Percentiles rank a stretch among this genome's conserved stretches.
phyloP scores from a whole-genome alignment of 2,797 vertebrate species.

The Phoxinus dragarum region DNA sequence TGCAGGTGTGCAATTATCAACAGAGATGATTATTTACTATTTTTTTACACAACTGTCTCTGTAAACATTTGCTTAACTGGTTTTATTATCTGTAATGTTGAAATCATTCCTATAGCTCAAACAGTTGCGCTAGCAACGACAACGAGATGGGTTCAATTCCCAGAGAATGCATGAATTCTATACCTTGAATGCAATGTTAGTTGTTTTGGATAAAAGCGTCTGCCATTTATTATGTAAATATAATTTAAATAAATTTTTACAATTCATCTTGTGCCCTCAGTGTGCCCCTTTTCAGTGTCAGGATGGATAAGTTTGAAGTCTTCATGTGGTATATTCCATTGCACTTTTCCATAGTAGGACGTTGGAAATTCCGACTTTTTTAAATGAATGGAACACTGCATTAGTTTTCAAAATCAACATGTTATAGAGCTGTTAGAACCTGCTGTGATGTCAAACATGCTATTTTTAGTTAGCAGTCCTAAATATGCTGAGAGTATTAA shows the following conservation, averaged over 20 bases:
- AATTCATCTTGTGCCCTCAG: background rate
- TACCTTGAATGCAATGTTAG: background rate
- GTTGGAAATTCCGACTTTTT: background rate
- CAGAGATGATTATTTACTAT: background rate
- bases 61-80: background rate
- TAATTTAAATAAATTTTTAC: background rate
- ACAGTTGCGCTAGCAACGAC: background rate
- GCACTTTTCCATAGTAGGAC: background rate
- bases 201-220: background rate
- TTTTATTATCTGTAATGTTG: background rate
- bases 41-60: background rate
- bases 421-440: background rate
- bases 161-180: background rate
- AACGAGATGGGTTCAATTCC: background rate
- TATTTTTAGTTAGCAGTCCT: background rate
- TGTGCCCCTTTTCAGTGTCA: background rate
- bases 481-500: background rate
- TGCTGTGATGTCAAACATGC: background rate
- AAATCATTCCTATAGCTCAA: background rate
- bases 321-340: background rate
- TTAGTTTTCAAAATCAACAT: background rate
- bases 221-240: background rate
- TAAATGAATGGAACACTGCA: slow-evolving; percentile 16
- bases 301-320: background rate
- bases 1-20: background rate